Percentiles rank a stretch among this genome's conserved stretches.
Evolutionary conservation across 2,113 vertebrate genomes (phyloP).

Genomic region (Rattus rattus): DNA sequence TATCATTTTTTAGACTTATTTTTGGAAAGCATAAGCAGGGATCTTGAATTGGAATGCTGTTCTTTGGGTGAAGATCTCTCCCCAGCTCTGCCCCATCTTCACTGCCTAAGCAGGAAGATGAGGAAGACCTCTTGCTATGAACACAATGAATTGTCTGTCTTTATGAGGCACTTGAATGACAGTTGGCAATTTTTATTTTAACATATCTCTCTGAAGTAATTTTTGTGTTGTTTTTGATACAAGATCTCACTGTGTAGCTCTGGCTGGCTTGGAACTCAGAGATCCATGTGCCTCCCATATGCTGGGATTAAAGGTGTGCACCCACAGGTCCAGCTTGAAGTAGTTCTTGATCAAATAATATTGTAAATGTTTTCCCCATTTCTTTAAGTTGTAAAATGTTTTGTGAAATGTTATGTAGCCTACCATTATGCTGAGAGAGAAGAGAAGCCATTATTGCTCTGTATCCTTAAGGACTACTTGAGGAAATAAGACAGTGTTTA

Average conservation of each 20-base stretch:
- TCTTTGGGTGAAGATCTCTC: neutral
- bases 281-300: neutral
- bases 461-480: neutral
- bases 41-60: neutral
- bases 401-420: neutral
- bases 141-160: neutral
- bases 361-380: neutral
- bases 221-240: neutral
- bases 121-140: neutral
- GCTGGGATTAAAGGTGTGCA: neutral
- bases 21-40: conserved; percentile 17
- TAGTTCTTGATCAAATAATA: conserved; percentile 4
- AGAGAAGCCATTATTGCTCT: neutral
- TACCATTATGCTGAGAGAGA: neutral
- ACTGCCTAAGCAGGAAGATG: neutral
- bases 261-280: neutral
- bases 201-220: conserved; percentile 47
- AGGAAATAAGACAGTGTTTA: neutral
- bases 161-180: conserved; percentile 38
- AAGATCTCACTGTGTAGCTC: neutral
- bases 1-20: neutral
- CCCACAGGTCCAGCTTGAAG: neutral
- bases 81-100: neutral
- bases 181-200: conserved; percentile 41
- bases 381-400: conserved; percentile 33